Conservation (phyloP, 2,113 vertebrate species). For the Petrocephalus microphthalmus region DNA sequence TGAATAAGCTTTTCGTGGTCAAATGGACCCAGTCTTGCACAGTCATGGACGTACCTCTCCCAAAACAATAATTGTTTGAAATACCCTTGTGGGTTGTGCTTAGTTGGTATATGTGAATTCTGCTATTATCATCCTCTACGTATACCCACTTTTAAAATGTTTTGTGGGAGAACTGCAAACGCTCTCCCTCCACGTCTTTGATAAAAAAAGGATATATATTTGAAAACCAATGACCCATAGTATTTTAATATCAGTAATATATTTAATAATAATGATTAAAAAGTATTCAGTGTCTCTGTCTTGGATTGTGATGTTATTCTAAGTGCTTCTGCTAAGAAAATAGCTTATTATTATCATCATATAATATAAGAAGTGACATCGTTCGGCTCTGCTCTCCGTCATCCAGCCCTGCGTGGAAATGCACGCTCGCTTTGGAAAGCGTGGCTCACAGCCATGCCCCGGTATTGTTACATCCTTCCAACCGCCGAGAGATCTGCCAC, state of each 20-base stretch:
- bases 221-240: not conserved
- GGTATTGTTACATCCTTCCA: not conserved
- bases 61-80: not conserved
- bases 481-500: not conserved
- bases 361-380: not conserved
- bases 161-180: not conserved
- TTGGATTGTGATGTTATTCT: not conserved
- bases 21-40: not conserved
- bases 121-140: not conserved
- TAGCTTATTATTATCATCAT: not conserved
- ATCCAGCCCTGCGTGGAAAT: not conserved
- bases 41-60: not conserved
- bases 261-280: not conserved
- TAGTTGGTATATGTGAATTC: not conserved
- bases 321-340: not conserved
- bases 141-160: not conserved
- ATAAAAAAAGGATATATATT: not conserved
- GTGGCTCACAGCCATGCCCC: not conserved
- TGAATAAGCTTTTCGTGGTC: conserved; percentile 16
- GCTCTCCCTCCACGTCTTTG: not conserved
- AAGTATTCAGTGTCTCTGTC: not conserved
- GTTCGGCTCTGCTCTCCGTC: not conserved
- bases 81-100: not conserved
- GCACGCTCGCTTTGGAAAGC: not conserved
- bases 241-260: not conserved